Evolutionary conservation across 2,113 vertebrate species (phyloP).

Genomic region (Euleptes europaea): DNA sequence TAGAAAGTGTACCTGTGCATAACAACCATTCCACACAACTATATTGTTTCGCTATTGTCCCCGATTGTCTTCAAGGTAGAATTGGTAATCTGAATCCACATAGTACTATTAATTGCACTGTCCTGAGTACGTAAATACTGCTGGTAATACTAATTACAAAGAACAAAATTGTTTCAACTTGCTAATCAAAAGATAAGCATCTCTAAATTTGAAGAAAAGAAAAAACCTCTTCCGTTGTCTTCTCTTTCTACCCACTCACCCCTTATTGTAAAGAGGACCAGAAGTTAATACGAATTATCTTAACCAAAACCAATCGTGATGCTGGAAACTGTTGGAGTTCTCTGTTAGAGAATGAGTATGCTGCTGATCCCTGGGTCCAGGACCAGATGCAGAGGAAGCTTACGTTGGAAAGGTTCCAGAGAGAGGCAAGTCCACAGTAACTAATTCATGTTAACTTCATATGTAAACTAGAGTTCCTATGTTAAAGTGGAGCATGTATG

Average conservation of each 20-base stretch:
- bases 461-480: neutral
- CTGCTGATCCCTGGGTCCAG: conserved; percentile 93
- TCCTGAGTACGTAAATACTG: neutral
- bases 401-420: conserved; percentile 94
- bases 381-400: conserved; percentile 99
- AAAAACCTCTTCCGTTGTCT: neutral
- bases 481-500: neutral
- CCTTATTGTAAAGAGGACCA: conserved; percentile 84
- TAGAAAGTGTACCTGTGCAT: neutral
- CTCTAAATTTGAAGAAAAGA: too few species aligned
- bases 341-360: conserved; percentile 90
- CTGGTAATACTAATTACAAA: neutral
- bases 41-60: neutral
- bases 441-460: neutral
- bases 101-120: neutral
- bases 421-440: conserved; percentile 80
- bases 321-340: conserved; percentile 97
- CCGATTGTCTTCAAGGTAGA: neutral
- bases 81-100: neutral
- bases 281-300: conserved; percentile 89
- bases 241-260: neutral
- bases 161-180: neutral
- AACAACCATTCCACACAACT: neutral
- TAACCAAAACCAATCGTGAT: conserved; percentile 93
- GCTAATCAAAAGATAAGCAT: neutral